Evolutionary conservation across 2,888 invertebrate genomes (phyloP).

Genomic region (Meliscaeva auricollis): DNA sequence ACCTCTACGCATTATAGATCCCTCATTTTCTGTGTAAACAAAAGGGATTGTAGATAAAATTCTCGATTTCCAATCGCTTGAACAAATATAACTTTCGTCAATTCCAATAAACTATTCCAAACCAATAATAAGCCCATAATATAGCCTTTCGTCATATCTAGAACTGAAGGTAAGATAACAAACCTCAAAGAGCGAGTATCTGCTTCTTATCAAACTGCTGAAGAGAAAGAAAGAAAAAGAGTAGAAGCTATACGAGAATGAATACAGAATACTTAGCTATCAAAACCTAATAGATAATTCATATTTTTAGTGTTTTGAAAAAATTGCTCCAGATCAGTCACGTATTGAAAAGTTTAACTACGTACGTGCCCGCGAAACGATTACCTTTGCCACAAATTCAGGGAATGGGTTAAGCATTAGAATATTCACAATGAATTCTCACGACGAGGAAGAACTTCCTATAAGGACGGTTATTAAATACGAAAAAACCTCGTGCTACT

Average conservation of each 20-base stretch:
- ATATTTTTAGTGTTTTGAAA: constrained; percentile 57
- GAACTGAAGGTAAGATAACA: constrained; percentile 62
- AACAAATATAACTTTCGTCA: constrained; percentile 1
- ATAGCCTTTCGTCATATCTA: constrained; percentile 43
- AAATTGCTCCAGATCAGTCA: constrained; percentile 51
- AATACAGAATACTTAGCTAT: constrained; percentile 27
- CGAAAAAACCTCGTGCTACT: constrained; percentile 87
- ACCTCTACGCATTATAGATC: constrained; percentile 26
- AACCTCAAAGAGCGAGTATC: constrained; percentile 51
- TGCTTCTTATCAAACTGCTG: constrained; percentile 36
- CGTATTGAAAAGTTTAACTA: background rate
- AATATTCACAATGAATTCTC: constrained; percentile 40
- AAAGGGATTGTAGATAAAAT: constrained; percentile 11
- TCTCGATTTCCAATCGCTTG: constrained; percentile 13
- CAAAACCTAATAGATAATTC: constrained; percentile 44
- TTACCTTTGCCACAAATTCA: background rate
- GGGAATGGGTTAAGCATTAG: background rate
- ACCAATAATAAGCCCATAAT: constrained; percentile 25
- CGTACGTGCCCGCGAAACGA: constrained; percentile 2
- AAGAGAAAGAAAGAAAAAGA: constrained; percentile 18
- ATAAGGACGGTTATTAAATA: constrained; percentile 82
- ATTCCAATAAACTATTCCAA: constrained; percentile 7
- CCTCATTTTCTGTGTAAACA: constrained; percentile 3
- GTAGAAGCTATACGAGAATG: background rate
- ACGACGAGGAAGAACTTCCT: constrained; percentile 47